Conservation (phyloP, 2,888 invertebrate species). For the Pristionchus entomophagus region DNA sequence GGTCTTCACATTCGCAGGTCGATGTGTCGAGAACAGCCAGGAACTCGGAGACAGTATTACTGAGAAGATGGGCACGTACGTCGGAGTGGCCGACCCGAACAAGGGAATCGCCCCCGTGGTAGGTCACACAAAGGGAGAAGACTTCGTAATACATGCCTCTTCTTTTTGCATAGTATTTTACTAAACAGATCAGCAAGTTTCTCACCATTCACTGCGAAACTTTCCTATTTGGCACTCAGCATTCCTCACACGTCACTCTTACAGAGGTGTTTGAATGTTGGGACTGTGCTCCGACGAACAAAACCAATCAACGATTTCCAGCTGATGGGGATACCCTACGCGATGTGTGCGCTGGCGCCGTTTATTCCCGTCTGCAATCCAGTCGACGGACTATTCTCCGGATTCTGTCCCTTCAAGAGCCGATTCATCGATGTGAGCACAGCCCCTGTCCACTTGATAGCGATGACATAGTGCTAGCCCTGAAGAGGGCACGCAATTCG, state of each 20-base stretch:
- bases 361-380: constrained; percentile 64
- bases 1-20: constrained; percentile 51
- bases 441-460: too few species aligned
- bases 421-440: background rate
- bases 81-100: constrained; percentile 75
- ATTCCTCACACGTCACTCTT: too few species aligned
- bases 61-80: constrained; percentile 70
- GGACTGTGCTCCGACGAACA: background rate
- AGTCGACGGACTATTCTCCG: constrained; percentile 71
- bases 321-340: constrained; percentile 62
- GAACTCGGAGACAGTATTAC: constrained; percentile 69
- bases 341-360: constrained; percentile 69
- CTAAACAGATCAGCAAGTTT: too few species aligned
- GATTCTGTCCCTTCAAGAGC: constrained; percentile 67
- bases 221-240: too few species aligned
- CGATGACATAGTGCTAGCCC: too few species aligned
- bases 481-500: too few species aligned
- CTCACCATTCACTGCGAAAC: too few species aligned
- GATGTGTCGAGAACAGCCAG: constrained; percentile 72
- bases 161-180: too few species aligned
- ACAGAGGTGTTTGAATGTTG: too few species aligned
- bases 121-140: too few species aligned
- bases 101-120: constrained; percentile 57
- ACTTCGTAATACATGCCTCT: too few species aligned
- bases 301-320: background rate